Percentiles rank a stretch among this genome's conserved stretches.
Conservation (phyloP, 2,888 invertebrate species). For the Zaprionus obscuricornis region DNA sequence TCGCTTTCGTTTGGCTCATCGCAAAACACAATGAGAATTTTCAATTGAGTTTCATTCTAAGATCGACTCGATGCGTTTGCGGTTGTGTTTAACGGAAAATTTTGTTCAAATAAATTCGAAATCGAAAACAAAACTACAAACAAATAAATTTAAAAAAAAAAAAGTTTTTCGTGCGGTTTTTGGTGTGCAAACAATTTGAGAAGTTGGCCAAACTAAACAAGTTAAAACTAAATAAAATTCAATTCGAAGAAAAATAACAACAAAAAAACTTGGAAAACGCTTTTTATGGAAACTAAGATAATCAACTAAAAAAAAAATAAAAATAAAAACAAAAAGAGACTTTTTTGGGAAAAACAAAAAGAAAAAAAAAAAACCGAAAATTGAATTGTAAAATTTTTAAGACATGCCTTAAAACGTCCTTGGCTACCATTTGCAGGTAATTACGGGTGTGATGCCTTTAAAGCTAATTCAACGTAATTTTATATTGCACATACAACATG, state of each 20-base stretch:
- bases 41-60: constrained; percentile 68
- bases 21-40: constrained; percentile 56
- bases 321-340: neutral
- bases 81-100: constrained; percentile 55
- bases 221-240: no score
- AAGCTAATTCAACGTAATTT: constrained; percentile 52
- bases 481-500: constrained; percentile 38
- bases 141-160: no score
- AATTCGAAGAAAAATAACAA: no score
- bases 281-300: neutral
- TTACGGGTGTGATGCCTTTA: constrained; percentile 50
- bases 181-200: neutral
- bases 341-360: neutral
- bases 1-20: constrained; percentile 43
- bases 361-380: neutral
- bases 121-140: no score
- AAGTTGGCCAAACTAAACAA: no score
- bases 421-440: constrained; percentile 55
- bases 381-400: constrained; percentile 2
- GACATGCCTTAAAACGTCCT: constrained; percentile 42
- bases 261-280: constrained; percentile 2
- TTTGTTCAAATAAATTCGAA: no score
- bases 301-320: neutral
- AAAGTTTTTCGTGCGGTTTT: constrained; percentile 8
- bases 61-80: constrained; percentile 65